Base-by-base conservation (phyloP, 2,888 invertebrate genomes). In the Nasonia oneida region DNA sequence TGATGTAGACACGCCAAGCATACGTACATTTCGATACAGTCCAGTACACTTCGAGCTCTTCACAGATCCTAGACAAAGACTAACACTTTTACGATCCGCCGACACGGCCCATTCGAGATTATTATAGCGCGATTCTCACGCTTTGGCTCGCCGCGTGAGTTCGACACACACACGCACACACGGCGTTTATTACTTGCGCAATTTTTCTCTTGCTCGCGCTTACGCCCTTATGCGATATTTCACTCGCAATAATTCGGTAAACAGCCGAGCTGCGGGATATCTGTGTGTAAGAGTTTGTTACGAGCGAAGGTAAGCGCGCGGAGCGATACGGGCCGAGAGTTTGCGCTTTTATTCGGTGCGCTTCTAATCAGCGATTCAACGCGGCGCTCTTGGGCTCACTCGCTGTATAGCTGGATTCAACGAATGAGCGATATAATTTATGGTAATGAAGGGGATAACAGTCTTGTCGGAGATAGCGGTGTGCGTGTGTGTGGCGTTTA, bases 41-140 rank as follows among this genome's bases (percentile, higher is more conserved):
- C n/a, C 74, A 3, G 42, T 29, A 29, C 6, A 47, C 14, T 47
- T 47, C 50, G n/a, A 4, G 6, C 57, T 29, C 67, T 29, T 67
- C 67, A 29, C 29, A 14, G 29, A 67, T 67, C 23, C 23, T 64
- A 64, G 64, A 64, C 64, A 64, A 64, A 64, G 29, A 64, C 53
- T 6, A 5, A 18, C 47, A 74, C 18, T 74, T 83, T 61, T 39
- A 83, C 47, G 37, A 47, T 12, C 73, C 37, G 42, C 18, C 57
- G 83, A 53, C 18, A 53, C 53, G 3, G 53, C 57, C 50, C 53
- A 15, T 67, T 71, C 23, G 74, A 74, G 42, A 61, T 70, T 78
- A 79, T 37, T 42, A n/a, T 61, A 23, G 2, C 57, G 23, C 57
- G 37, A 79, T 79, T 84, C 84, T 84, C 79, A 84, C 84, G 79